These are phyloP conservation scores for Microchirus variegatus DNA, from an alignment of 2,797 vertebrate species.

Conservation along the genomic window DNA sequence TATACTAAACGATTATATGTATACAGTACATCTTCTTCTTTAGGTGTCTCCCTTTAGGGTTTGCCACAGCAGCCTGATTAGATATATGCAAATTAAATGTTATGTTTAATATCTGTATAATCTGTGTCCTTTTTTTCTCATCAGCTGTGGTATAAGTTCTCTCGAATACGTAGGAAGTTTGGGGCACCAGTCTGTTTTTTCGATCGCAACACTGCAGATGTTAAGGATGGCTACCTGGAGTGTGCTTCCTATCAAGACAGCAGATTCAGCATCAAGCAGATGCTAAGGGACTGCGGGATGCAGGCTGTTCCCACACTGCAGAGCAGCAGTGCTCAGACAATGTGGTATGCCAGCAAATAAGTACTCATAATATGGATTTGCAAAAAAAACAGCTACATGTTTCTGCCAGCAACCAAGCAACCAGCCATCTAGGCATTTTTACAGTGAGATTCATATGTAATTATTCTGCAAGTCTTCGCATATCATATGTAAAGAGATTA, in stretches of 20 bases:
- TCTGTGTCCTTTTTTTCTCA: slow-evolving; percentile 52
- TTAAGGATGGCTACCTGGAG: slow-evolving; percentile 78
- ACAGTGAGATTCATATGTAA: not conserved
- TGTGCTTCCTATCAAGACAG: slow-evolving; percentile 84
- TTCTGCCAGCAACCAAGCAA: slow-evolving; percentile 15
- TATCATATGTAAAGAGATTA: too few relatives aligned
- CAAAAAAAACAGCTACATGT: not conserved
- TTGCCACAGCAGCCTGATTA: not conserved
- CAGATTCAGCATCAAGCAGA: slow-evolving; percentile 83
- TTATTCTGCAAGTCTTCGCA: not conserved
- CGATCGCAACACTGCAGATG: slow-evolving; percentile 76
- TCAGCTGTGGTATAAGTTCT: slow-evolving; percentile 85
- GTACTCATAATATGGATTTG: slow-evolving; percentile 23
- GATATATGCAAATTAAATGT: not conserved
- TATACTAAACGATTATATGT: not conserved
- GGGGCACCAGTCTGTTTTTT: slow-evolving; percentile 79
- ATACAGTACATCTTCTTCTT: too few relatives aligned
- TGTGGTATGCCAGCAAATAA: slow-evolving; percentile 77
- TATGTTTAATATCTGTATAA: not conserved
- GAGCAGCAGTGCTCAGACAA: slow-evolving; percentile 85
- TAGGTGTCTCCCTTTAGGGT: too few relatives aligned
- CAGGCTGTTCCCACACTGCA: slow-evolving; percentile 79
- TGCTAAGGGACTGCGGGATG: slow-evolving; percentile 81
- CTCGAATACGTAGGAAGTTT: slow-evolving; percentile 77
- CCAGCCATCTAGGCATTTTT: not conserved